Evolutionary conservation across 2,888 invertebrate genomes (phyloP).

Genomic region (Hesperia comma): DNA sequence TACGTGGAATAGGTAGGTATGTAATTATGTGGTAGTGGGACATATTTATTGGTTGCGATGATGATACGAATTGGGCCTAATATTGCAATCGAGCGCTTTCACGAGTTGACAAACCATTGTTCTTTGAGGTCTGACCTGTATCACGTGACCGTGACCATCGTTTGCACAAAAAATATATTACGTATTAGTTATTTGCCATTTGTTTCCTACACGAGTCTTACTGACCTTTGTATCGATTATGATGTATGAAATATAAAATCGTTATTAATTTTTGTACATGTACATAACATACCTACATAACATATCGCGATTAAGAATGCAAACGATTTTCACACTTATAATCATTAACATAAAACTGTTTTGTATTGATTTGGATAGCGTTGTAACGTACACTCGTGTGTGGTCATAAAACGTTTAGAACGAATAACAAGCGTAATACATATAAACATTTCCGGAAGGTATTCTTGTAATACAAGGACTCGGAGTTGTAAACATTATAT

Average conservation of each 20-base stretch:
- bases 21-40: no score
- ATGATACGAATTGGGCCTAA: no score
- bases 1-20: no score
- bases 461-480: conserved; percentile 37
- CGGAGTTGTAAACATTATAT: conserved; percentile 27
- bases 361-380: not conserved
- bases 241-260: not conserved
- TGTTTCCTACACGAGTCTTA: not conserved
- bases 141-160: no score
- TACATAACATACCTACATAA: not conserved
- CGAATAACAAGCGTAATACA: conserved; percentile 22
- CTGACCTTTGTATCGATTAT: conserved; percentile 16
- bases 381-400: not conserved
- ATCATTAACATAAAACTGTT: not conserved
- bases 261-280: conserved; percentile 9
- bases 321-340: conserved; percentile 12
- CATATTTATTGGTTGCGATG: no score
- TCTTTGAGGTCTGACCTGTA: no score
- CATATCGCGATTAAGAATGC: not conserved
- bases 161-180: no score
- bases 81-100: no score
- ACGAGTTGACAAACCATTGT: no score
- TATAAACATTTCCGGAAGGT: conserved; percentile 31
- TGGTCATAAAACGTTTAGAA: conserved; percentile 28
- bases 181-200: no score